Base-by-base conservation (phyloP, 2,797 vertebrate species). In the Chelidonichthys spinosus region DNA sequence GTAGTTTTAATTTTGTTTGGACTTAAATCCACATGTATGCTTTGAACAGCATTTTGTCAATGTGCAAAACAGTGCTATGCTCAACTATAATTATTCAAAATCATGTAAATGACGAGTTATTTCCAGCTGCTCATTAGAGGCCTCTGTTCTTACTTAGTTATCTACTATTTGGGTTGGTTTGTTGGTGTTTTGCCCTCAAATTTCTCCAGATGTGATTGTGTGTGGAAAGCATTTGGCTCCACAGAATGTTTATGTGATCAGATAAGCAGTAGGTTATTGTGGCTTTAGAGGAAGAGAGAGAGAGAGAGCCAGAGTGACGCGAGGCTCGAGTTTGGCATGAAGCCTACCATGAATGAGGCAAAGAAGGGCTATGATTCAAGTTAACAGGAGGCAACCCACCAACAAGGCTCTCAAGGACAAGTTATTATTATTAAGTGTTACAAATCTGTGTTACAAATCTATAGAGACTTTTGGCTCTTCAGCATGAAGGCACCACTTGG, bases 401-500 rank as follows among this genome's bases (percentile, higher is more conserved):
- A 46, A 44, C 40, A 15, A 8, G 56, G 54, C 46, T 75, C n/a
- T 81, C 25, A 73, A 73, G 66, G 55, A 78, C 67, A 60, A 50
- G 40, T 63, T 25, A 49, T 76, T 56, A 62, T 67, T 78, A 68
- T 81, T 61, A 66, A 69, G 46, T 62, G 62, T 25, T 25, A 25
- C 25, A 25, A 25, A 25, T 40, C 52, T 74, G 39, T 13, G 15
- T 59, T 63, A 53, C 81, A 74, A 65, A 58, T 82, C 72, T 70
- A 18, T 42, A 75, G 78, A 76, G 18, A 25, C 47, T 79, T 78
- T 74, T 61, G 64, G 64, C 76, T 83, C 53, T 33, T 76, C 65
- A 84, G 47, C 75, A 85, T 92, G 85, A 89, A 88, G 69, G 78
- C 81, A 33, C 81, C 81, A 2, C 64, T 55, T 2, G 77, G 86